Evolutionary conservation across 2,113 vertebrate genomes (phyloP), one percentile per base, ranked within the genome.

Genomic region (Eulemur rufifrons): DNA sequence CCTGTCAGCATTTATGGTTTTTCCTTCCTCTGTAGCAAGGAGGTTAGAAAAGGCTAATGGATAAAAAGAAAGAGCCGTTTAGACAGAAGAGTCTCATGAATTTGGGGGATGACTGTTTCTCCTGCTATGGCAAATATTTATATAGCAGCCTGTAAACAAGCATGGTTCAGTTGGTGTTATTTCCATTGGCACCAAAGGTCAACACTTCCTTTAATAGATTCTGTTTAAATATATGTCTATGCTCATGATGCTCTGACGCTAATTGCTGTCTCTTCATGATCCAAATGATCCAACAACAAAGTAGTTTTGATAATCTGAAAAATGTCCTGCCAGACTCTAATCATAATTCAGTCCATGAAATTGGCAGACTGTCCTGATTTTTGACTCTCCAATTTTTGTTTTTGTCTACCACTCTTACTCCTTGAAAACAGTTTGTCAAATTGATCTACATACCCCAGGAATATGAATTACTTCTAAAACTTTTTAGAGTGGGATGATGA

Each of bases 1-100:
- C 47, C 42, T 82, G 89, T 98, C 97, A 97, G 93, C 96, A 96
- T 91, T 93, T 97, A 96, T 34, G 82, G 92, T 10, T 97, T 97
- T 95, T 96, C 96, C 82, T 96, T 56, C 20, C 15, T 81, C 66
- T 86, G 59, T 50, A 92, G 68, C 9, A 78, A 94, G 56, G 85
- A 71, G 34, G 34, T 81, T 29, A 92, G 78, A 39, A 92, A 95
- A 64, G 66, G 23, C n/a, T 84, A 86, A 95, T 54, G 74, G 63
- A 54, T 74, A 45, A 89, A 82, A 96, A 77, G 85, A 96, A 63
- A 61, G 20, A 84, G 37, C 7, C 15, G 12, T 37, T 91, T 66
- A 71, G 42, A 91, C 64, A 95, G 78, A 81, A 61, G n/a, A 93
- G 13, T 23, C 13, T 61, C n/a, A 45, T 81, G 69, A 83, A 77